Evolutionary conservation across 2,888 invertebrate species (phyloP).

Genomic region (Ashinkailepas kermadecensis): DNA sequence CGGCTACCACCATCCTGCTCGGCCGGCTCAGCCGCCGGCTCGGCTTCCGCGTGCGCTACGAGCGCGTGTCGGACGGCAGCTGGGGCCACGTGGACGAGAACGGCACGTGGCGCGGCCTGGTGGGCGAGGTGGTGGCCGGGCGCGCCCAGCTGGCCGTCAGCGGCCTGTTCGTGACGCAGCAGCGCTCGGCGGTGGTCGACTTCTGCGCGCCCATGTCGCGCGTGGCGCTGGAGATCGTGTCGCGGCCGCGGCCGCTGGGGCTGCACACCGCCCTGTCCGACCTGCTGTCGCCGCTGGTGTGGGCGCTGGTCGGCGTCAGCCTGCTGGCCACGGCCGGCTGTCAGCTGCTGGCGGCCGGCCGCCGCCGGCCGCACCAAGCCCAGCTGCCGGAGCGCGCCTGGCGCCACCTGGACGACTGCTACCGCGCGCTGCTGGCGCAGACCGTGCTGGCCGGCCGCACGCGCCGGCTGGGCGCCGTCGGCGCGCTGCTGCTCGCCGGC

Average conservation of each 20-base stretch:
- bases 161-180: constrained; percentile 24
- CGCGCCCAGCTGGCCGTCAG: constrained; percentile 27
- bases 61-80: constrained; percentile 21
- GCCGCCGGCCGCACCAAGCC: not conserved
- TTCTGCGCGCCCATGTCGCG: constrained; percentile 23
- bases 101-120: constrained; percentile 26
- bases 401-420: not conserved
- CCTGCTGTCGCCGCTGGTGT: not conserved
- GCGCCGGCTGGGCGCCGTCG: not conserved
- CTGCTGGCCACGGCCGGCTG: not conserved
- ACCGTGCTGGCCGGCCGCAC: not conserved
- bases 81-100: constrained; percentile 19
- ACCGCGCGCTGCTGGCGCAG: not conserved
- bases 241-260: not conserved
- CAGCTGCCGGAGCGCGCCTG: not conserved
- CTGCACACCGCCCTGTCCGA: not conserved
- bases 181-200: constrained; percentile 24
- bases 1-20: not conserved
- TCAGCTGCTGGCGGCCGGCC: not conserved
- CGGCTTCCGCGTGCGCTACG: not conserved
- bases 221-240: not conserved
- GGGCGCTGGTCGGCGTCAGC: not conserved
- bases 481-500: not conserved
- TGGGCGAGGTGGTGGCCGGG: constrained; percentile 26
- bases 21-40: not conserved